Conservation (phyloP, 2,113 vertebrate genomes). For the Opisthocomus hoazin region DNA sequence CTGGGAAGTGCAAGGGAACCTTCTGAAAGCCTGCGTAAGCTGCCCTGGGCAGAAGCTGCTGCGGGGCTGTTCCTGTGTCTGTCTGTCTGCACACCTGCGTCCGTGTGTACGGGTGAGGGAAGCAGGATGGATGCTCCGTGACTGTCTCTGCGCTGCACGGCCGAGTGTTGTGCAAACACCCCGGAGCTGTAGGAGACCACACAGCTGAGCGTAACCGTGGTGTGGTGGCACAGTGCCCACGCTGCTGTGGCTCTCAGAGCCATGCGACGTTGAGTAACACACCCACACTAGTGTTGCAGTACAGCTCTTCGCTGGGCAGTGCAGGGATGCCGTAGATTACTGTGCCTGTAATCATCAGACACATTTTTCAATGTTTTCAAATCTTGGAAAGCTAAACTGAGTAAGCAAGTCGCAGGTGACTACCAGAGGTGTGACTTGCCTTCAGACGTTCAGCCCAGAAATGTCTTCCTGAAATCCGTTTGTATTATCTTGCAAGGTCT, state of each 20-base stretch:
- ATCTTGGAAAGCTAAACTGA: neutral
- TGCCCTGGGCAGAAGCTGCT: neutral
- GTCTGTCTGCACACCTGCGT: neutral
- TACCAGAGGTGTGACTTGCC: neutral
- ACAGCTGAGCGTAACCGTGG: neutral
- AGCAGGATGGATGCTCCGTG: neutral
- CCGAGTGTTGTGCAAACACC: neutral
- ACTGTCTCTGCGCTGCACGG: neutral
- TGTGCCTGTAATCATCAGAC: neutral
- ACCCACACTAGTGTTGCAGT: neutral
- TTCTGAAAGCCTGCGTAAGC: neutral
- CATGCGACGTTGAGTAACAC: neutral
- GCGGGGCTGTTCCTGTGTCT: rapidly evolving
- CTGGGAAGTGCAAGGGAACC: neutral
- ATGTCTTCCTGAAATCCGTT: neutral
- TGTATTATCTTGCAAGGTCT: neutral
- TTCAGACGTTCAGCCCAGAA: neutral
- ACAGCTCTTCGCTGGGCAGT: neutral
- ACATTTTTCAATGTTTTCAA: neutral
- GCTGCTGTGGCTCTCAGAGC: neutral
- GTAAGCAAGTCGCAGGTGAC: neutral
- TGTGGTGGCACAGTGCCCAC: neutral
- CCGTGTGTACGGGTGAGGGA: neutral
- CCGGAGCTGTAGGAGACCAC: neutral
- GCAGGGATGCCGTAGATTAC: neutral